These are phyloP conservation scores for Ariolimax columbianus DNA, from an alignment of 2,888 invertebrate genomes.

Conservation along the genomic window DNA sequence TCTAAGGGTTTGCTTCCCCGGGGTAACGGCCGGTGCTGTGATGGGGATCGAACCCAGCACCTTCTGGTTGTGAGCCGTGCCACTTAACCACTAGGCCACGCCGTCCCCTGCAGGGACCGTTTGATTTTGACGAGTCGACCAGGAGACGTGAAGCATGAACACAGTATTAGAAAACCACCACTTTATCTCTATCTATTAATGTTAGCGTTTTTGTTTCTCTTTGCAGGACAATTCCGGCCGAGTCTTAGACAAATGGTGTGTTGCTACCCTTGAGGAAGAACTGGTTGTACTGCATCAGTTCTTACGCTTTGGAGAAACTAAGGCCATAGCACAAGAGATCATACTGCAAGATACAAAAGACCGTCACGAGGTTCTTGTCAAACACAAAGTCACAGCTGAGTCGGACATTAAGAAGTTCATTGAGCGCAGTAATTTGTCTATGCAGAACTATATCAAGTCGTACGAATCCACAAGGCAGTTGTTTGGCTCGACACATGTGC, in stretches of 20 bases:
- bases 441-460: slow-evolving; percentile 73
- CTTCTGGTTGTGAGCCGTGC: no score
- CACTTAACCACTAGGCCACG: no score
- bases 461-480: slow-evolving; percentile 70
- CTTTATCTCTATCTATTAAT: neutral
- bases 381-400: slow-evolving; percentile 76
- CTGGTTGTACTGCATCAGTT: slow-evolving; percentile 94
- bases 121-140: no score
- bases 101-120: no score
- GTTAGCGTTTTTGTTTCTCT: neutral
- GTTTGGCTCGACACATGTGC: slow-evolving; percentile 62
- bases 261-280: slow-evolving; percentile 92
- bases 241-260: slow-evolving; percentile 92
- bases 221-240: slow-evolving; percentile 88
- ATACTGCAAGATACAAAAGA: slow-evolving; percentile 79
- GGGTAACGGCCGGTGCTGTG: no score
- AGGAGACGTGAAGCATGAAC: no score
- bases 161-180: no score
- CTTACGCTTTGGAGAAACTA: slow-evolving; percentile 92
- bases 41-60: no score
- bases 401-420: slow-evolving; percentile 82
- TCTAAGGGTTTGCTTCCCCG: no score
- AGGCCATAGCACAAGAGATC: slow-evolving; percentile 87
- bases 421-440: slow-evolving; percentile 79
- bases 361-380: slow-evolving; percentile 68